phyloP scores from a whole-genome alignment of 2,888 invertebrate species.

The Lycocerus yunnanus region DNA sequence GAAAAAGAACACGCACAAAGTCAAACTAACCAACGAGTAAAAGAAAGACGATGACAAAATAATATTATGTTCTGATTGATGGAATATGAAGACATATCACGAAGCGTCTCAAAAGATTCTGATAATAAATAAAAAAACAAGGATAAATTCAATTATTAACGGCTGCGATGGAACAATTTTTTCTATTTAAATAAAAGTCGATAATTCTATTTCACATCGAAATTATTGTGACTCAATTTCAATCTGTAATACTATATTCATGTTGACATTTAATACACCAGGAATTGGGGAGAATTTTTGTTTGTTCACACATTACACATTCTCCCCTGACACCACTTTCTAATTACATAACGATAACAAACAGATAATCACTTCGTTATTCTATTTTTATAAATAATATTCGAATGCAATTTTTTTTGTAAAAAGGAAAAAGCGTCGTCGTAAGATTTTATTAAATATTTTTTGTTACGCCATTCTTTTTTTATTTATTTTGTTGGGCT shows the following conservation, averaged over 20 bases:
- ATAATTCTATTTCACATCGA: not conserved
- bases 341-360: not conserved
- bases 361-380: not conserved
- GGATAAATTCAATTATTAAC: not conserved
- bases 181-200: not conserved
- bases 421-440: slow-evolving; percentile 15
- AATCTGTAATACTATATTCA: not conserved
- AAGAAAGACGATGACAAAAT: slow-evolving; percentile 18
- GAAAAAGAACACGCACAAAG: slow-evolving; percentile 11
- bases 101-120: slow-evolving; percentile 5
- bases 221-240: not conserved
- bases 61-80: slow-evolving; percentile 19
- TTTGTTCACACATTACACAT: not conserved
- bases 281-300: not conserved
- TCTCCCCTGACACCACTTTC: not conserved
- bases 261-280: not conserved
- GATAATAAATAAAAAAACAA: not conserved
- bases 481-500: slow-evolving; percentile 6
- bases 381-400: not conserved
- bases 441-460: slow-evolving; percentile 25
- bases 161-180: not conserved
- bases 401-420: not conserved
- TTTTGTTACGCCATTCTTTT: slow-evolving; percentile 20
- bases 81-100: slow-evolving; percentile 27
- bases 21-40: slow-evolving; percentile 14